Base-by-base conservation (phyloP, 2,888 invertebrate species). In the Catocala sponsa region DNA sequence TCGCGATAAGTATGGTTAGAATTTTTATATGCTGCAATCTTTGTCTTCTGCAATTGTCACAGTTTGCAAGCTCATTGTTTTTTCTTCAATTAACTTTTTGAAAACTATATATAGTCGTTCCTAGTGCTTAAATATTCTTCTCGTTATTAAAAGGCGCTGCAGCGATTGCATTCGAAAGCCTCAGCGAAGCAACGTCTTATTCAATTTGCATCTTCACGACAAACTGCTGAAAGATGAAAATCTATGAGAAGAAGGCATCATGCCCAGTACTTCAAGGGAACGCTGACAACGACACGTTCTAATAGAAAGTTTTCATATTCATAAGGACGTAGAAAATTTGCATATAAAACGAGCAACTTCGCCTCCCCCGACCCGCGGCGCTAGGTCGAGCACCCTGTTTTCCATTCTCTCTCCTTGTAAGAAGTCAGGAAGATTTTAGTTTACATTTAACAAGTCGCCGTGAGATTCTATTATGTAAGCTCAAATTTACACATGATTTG, bases 231-330 rank as follows among this genome's bases (percentile, higher is more conserved):
- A 78, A 79, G 61, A 82, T 71, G 73, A 84, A 84, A 88, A 85
- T 84, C 83, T 82, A 81, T 82, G 76, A 78, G 82, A 82, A 82
- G 82, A 84, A 80, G 83, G 79, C 83, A 80, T 84, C 84, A 78
- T 80, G 81, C 79, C 76, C 80, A 82, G 89, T 85, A 89, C 87
- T 85, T 90, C 89, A 89, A 87, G 86, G 82, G 87, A 88, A 82
- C 85, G 92, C 92, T 93, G 94, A 92, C 91, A 88, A 87, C 88
- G 92, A 91, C 93, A 91, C 89, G 91, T 91, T 91, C 91, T 94
- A 92, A 94, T 94, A 94, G 93, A 94, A 94, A 94, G 94, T 94
- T 94, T 94, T 94, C 94, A 94, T 94, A 94, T 94, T 94, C 94
- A 94, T 94, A 94, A 94, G 92, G 89, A 91, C 90, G 91, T 90